A percentile compares a stretch with the other conserved stretches of the same genome.
Conservation (phyloP, 2,888 invertebrate species). For the Blastobasis lacticolella region DNA sequence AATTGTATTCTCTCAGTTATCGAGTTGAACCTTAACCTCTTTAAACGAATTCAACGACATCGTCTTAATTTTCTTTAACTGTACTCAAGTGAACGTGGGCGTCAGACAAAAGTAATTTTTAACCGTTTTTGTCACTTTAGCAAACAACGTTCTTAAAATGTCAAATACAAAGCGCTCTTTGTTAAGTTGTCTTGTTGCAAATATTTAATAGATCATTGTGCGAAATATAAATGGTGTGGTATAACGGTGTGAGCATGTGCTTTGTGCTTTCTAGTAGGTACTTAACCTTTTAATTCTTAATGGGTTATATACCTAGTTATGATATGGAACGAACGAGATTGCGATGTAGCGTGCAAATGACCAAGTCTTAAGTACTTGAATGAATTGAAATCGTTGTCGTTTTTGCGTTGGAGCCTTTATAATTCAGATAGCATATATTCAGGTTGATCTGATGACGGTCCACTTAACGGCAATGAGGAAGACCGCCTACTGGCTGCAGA, state of each 20-base stretch:
- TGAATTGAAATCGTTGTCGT: too few relatives aligned
- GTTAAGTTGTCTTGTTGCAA: constrained; percentile 15
- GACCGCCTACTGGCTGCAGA: constrained; percentile 41
- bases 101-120: constrained; percentile 17
- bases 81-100: constrained; percentile 22
- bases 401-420: too few relatives aligned
- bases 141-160: constrained; percentile 7
- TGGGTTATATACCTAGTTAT: too few relatives aligned
- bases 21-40: constrained; percentile 17
- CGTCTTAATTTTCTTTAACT: constrained; percentile 13
- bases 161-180: constrained; percentile 23
- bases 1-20: constrained; percentile 4
- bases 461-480: constrained; percentile 44
- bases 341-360: too few relatives aligned
- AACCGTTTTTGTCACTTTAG: constrained; percentile 15
- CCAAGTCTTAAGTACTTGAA: too few relatives aligned
- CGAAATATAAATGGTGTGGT: constrained; percentile 16
- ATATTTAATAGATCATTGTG: constrained; percentile 16
- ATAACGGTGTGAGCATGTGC: constrained; percentile 18
- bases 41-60: constrained; percentile 13
- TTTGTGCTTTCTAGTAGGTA: not conserved
- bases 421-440: too few relatives aligned
- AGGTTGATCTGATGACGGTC: not conserved
- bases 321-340: too few relatives aligned
- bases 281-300: too few relatives aligned